Percentiles rank a stretch among this genome's conserved stretches.
Evolutionary conservation across 2,797 vertebrate genomes (phyloP).

Genomic region (Melanotaenia boesemani): DNA sequence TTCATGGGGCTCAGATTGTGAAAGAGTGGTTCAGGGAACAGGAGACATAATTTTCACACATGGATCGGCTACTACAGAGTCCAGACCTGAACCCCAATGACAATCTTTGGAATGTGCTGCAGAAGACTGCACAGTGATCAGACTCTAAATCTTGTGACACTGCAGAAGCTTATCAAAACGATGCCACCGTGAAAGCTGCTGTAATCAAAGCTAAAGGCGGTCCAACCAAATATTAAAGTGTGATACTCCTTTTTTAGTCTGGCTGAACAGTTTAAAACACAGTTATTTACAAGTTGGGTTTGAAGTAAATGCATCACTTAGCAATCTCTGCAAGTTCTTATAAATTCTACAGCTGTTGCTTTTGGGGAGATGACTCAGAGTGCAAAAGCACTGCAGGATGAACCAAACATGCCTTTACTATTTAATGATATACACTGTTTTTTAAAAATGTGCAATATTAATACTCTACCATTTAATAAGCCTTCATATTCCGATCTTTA

Average conservation of each 20-base stretch:
- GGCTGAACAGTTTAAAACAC: neutral
- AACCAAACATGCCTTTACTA: constrained; percentile 6
- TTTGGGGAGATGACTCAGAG: neutral
- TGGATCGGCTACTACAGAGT: neutral
- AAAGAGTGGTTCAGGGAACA: no score
- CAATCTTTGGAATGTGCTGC: neutral
- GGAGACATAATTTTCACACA: neutral
- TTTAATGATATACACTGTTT: constrained; percentile 5
- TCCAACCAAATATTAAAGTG: neutral
- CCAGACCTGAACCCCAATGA: neutral
- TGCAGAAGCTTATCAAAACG: no score
- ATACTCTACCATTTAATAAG: neutral
- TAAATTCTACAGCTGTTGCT: neutral
- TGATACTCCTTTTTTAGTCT: neutral
- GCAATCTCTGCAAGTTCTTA: neutral
- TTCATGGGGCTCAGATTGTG: no score
- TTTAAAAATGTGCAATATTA: constrained; percentile 3
- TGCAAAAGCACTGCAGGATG: neutral
- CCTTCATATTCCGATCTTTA: neutral
- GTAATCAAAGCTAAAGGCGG: no score
- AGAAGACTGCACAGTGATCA: no score
- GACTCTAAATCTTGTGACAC: neutral
- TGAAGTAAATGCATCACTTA: neutral
- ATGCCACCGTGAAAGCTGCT: neutral
- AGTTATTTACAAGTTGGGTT: neutral